These are phyloP conservation scores for Myotis myotis DNA, from an alignment of 2,797 vertebrate species.

Conservation along the genomic window DNA sequence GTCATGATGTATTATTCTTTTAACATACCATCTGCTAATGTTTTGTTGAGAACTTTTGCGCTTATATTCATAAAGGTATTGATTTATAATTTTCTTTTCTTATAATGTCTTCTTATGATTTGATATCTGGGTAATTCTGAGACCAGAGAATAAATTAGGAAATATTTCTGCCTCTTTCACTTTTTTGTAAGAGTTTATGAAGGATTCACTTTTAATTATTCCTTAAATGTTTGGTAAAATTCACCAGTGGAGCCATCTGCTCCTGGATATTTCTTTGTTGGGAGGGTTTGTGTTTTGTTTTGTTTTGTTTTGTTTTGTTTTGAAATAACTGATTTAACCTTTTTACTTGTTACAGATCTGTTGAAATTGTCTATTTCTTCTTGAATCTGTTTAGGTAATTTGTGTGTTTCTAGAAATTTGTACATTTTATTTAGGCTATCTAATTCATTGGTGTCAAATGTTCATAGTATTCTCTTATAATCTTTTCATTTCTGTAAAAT, in stretches of 20 bases:
- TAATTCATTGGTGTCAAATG: not conserved
- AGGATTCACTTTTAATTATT: not conserved
- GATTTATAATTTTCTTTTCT: not conserved
- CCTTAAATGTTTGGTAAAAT: not conserved
- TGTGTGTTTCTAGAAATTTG: not conserved
- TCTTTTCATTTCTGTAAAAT: slow-evolving; percentile 26
- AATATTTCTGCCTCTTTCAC: not conserved
- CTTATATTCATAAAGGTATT: not conserved
- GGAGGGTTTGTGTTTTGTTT: not conserved
- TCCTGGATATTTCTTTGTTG: not conserved
- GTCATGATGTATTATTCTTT: not conserved
- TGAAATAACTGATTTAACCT: not conserved
- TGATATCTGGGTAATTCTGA: not conserved
- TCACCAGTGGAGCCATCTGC: not conserved
- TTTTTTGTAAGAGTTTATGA: not conserved
- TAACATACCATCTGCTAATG: not conserved
- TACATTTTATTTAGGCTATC: not conserved
- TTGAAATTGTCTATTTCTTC: not conserved
- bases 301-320: not conserved
- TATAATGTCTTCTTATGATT: slow-evolving; percentile 2
- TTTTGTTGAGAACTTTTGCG: not conserved
- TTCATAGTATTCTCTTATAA: not conserved
- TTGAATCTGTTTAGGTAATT: not conserved
- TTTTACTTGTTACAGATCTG: not conserved
- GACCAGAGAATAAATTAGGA: not conserved